These are phyloP conservation scores for Callipepla squamata DNA, from an alignment of 2,113 vertebrate species.

Conservation along the genomic window DNA sequence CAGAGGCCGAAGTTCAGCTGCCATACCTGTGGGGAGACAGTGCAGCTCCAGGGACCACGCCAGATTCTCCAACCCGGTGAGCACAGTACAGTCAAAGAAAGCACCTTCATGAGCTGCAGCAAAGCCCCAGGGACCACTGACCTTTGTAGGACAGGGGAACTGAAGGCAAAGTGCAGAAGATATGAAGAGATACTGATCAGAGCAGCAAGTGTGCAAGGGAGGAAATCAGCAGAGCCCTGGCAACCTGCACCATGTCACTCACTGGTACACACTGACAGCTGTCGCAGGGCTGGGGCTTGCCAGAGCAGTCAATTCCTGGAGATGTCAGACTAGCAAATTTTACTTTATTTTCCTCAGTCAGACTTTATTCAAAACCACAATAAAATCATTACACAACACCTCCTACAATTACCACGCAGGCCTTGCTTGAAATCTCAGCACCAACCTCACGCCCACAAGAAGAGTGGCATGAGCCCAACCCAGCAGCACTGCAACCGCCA, in stretches of 20 bases:
- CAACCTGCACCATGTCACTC: constrained; percentile 28
- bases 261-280: neutral
- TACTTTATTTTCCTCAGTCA: neutral
- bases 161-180: neutral
- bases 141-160: neutral
- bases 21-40: neutral
- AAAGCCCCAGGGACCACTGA: fast-evolving
- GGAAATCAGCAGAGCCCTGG: neutral
- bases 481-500: neutral
- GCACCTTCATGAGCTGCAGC: fast-evolving
- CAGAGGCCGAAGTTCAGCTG: neutral
- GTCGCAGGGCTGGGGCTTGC: constrained; percentile 9
- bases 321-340: constrained; percentile 42
- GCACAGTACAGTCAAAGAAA: neutral
- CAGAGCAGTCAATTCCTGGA: neutral
- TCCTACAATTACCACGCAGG: neutral
- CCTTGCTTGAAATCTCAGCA: neutral
- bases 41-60: fast-evolving
- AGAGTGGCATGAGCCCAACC: fast-evolving
- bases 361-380: neutral
- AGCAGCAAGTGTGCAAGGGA: fast-evolving
- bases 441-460: fast-evolving
- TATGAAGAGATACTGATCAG: neutral
- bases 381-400: neutral
- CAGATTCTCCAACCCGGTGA: neutral